Evolutionary conservation across 2,113 vertebrate species (phyloP).

Genomic region (Ctenomys sociabilis): DNA sequence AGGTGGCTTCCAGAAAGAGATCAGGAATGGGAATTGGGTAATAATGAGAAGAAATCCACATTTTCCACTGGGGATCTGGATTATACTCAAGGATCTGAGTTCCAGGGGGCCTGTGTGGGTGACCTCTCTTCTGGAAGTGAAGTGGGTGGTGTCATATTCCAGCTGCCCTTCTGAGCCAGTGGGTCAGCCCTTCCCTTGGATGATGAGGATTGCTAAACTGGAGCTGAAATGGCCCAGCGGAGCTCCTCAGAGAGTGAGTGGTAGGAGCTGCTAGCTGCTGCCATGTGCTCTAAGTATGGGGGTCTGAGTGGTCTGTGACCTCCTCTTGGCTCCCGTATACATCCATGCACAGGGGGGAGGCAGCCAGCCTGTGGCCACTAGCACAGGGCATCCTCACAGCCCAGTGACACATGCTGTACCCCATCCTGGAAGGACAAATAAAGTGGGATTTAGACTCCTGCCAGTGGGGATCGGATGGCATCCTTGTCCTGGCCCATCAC

Average conservation of each 20-base stretch:
- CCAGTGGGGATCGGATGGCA: no score
- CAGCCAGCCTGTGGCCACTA: neutral
- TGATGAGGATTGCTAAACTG: neutral
- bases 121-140: neutral
- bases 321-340: no score
- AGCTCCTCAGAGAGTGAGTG: no score
- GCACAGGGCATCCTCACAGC: neutral
- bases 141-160: neutral
- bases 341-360: neutral
- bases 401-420: neutral
- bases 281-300: neutral
- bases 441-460: neutral
- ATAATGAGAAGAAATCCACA: neutral
- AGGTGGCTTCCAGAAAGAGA: neutral
- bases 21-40: neutral
- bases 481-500: neutral
- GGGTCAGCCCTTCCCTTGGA: neutral
- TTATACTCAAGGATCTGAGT: neutral
- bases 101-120: neutral
- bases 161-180: accelerated
- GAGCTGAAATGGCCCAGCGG: neutral
- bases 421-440: neutral
- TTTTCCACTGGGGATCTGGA: neutral
- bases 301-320: neutral
- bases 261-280: no score